Evolutionary conservation across 2,888 invertebrate genomes (phyloP), one percentile per base, ranked within the genome.

Genomic region (Epinotia ramella): DNA sequence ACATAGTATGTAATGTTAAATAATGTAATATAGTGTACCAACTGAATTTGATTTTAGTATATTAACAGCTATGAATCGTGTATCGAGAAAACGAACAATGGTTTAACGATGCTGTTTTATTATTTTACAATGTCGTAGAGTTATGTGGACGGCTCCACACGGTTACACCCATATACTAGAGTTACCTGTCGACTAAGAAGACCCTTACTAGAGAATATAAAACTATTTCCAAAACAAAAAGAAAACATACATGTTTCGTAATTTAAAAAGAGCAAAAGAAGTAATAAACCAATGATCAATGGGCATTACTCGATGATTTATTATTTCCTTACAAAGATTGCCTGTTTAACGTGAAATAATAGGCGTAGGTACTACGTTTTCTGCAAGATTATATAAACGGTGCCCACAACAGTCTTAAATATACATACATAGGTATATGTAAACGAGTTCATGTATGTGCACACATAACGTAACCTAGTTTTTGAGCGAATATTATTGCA

Each of bases 61-160:
- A 28, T 28, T 28, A 28, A 3, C 24, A 28, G 24, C 24, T 28
- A 3, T 28, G 24, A 28, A 28, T 28, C 24, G 24, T 28, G 2
- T 28, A 28, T 28, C 24, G 24, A 28, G 24, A 28, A 0, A 2
- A 28, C 1, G 3, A 28, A 3, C 24, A 28, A 28, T 28, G 24
- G 24, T 28, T 3, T 28, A 28, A 20, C 20, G 20, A 20, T 20
- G 20, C 20, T 20, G 20, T 20, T 20, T 20, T 20, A 20, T 20
- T 20, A 2, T 20, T 20, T 20, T n/a, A n/a, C n/a, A n/a, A n/a
- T n/a, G n/a, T 77, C 78, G 71, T 57, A 16, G 64, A 72, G 72
- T 44, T 69, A 69, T 69, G 68, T 68, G 69, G 62, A 60, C 70
- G n/a, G 49, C 28, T 3, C 53, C 60, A 62, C 7, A 60, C n/a